Evolutionary conservation across 1,140 invertebrate species (phyloP).

Genomic region (Conopomorpha cramerella): DNA sequence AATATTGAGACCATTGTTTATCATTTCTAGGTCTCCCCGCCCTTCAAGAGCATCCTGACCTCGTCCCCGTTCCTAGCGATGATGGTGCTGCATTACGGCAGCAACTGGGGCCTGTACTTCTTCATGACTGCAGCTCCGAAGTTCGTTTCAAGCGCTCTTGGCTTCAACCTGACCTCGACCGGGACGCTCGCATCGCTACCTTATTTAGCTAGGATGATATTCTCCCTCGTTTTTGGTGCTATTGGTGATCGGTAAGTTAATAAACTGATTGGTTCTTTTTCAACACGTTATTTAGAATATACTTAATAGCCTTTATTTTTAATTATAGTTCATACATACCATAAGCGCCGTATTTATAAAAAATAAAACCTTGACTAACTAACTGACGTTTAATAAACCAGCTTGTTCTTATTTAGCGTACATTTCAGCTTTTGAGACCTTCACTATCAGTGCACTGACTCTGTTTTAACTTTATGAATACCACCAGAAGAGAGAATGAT

Average conservation of each 20-base stretch:
- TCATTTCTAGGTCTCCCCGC: slow-evolving; percentile 52
- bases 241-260: slow-evolving; percentile 66
- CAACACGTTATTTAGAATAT: background rate
- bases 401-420: too few relatives aligned
- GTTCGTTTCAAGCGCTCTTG: slow-evolving; percentile 82
- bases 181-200: slow-evolving; percentile 70
- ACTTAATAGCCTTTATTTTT: background rate
- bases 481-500: too few relatives aligned
- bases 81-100: slow-evolving; percentile 71
- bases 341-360: too few relatives aligned
- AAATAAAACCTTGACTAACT: too few relatives aligned
- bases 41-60: slow-evolving; percentile 64
- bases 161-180: slow-evolving; percentile 79
- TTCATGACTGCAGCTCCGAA: slow-evolving; percentile 88
- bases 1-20: slow-evolving; percentile 1
- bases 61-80: slow-evolving; percentile 73
- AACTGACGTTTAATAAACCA: too few relatives aligned
- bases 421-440: too few relatives aligned
- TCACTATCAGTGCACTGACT: too few relatives aligned
- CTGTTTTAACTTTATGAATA: too few relatives aligned
- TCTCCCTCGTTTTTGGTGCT: slow-evolving; percentile 70
- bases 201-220: slow-evolving; percentile 68
- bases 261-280: slow-evolving; percentile 5
- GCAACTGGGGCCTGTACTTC: slow-evolving; percentile 79
- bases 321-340: too few relatives aligned